These are phyloP conservation scores for Pseudotriccus pelzelni DNA, from an alignment of 2,797 vertebrate genomes.

Conservation along the genomic window DNA sequence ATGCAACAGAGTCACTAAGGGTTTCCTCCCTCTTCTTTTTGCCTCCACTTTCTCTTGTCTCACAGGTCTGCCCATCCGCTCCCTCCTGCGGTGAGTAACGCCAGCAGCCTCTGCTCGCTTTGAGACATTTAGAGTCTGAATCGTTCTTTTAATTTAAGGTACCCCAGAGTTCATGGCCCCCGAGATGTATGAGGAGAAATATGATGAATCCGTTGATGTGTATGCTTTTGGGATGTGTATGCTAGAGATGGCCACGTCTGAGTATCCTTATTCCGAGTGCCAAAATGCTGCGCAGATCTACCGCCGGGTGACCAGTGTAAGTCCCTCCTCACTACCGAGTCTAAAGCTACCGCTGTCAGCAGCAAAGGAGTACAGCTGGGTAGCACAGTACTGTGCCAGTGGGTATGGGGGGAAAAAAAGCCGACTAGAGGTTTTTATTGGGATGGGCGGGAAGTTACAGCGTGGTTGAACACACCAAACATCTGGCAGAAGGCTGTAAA, in stretches of 20 bases:
- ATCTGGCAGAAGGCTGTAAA: background rate
- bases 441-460: background rate
- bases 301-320: constrained; percentile 97
- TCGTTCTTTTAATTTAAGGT: constrained; percentile 99
- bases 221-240: constrained; percentile 99
- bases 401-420: background rate
- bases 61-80: constrained; percentile 69
- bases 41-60: constrained; percentile 77
- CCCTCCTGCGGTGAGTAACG: constrained; percentile 71
- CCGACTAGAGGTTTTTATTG: background rate
- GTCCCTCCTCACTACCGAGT: constrained; percentile 73
- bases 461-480: background rate
- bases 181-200: constrained; percentile 99
- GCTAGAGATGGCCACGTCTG: constrained; percentile 99
- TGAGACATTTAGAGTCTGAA: constrained; percentile 93
- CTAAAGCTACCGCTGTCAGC: background rate
- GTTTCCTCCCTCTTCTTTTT: constrained; percentile 81
- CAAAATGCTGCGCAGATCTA: constrained; percentile 99
- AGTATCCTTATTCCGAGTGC: constrained; percentile 99
- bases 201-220: constrained; percentile 97
- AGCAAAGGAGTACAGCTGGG: background rate
- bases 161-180: constrained; percentile 99
- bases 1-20: constrained; percentile 88
- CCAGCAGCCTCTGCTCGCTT: constrained; percentile 75
- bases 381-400: background rate